Conservation (phyloP, 2,888 invertebrate species). For the Gastrophysa polygoni region DNA sequence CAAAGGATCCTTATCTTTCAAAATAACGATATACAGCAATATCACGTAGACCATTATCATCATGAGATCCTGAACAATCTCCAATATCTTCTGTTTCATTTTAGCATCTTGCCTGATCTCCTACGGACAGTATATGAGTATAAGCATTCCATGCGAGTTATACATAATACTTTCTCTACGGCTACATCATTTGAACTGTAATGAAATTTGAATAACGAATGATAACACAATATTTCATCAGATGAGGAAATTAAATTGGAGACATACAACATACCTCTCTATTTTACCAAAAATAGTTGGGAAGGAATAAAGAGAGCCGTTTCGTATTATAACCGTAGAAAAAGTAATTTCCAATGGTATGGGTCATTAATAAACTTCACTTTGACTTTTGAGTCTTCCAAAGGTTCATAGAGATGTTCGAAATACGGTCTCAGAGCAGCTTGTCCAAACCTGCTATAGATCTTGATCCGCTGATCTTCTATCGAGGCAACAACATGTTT, state of each 20-base stretch:
- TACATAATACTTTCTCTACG: no score
- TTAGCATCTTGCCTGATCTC: slow-evolving; percentile 31
- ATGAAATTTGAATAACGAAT: no score
- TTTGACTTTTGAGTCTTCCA: slow-evolving; percentile 27
- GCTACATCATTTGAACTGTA: no score
- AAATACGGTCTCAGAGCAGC: slow-evolving; percentile 39
- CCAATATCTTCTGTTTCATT: slow-evolving; percentile 27
- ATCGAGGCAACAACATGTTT: slow-evolving; percentile 27
- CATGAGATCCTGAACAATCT: slow-evolving; percentile 41
- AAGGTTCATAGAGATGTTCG: slow-evolving; percentile 36
- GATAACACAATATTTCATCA: no score
- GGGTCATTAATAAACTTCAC: slow-evolving; percentile 23
- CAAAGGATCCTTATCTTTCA: slow-evolving; percentile 38
- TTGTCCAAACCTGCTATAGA: slow-evolving; percentile 39
- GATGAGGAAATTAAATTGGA: no score
- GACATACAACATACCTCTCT: no score
- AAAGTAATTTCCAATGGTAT: no score
- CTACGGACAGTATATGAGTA: no score
- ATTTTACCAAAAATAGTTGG: no score
- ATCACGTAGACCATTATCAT: slow-evolving; percentile 44
- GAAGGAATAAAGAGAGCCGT: no score
- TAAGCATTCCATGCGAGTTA: no score
- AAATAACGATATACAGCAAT: slow-evolving; percentile 43
- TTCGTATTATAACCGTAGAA: no score
- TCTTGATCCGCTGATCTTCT: slow-evolving; percentile 36